Evolutionary conservation across 2,113 vertebrate genomes (phyloP), one percentile per base, ranked within the genome.

Genomic region (Pelvicachromis taeniatus): DNA sequence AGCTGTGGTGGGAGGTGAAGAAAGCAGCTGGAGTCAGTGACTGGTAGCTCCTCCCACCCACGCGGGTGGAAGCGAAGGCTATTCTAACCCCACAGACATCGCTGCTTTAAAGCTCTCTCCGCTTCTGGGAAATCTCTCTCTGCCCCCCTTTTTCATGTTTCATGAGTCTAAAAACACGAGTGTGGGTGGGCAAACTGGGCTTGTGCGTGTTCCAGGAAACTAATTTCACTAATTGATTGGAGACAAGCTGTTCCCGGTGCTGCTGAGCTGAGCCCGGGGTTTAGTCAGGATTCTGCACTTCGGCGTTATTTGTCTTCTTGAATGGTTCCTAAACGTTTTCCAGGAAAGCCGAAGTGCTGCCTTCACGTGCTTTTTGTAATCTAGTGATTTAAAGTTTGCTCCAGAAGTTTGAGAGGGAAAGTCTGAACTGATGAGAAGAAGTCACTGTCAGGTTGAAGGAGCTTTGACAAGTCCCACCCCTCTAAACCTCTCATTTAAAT

Each of bases 21-120:
- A 7, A 9, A 58, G 45, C 85, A 48, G 87, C 89, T 61, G 86
- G 75, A 78, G 21, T 12, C 80, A 3, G 6, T 2, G 5, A 42
- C 82, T 23, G 68, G 4, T 12, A 65, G 84, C 92, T 91, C 92
- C 92, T 87, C 92, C 92, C 86, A 59, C 11, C 31, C 61, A 40
- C 35, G 26, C 7, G 19, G 33, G 33, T 26, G 45, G 19, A 26
- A 0, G 61, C 48, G 38, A 16, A 45, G 65, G 45, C 38, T 53
- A 54, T 55, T 54, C 48, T 38, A 70, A 42, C 38, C 38, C 8
- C 21, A 16, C 2, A 17, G 5, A 26, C 21, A 70, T 16, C 13
- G 65, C 38, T 23, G 35, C 35, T 40, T 42, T 42, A 68, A 42
- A 68, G 35, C 61, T 40, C 35, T 12, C 61, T 1, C 61, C 40